A percentile compares a stretch with the other conserved stretches of the same genome.
These are phyloP conservation scores for Lepisosteus oculatus DNA, from an alignment of 2,113 vertebrate genomes.

Conservation along the genomic window DNA sequence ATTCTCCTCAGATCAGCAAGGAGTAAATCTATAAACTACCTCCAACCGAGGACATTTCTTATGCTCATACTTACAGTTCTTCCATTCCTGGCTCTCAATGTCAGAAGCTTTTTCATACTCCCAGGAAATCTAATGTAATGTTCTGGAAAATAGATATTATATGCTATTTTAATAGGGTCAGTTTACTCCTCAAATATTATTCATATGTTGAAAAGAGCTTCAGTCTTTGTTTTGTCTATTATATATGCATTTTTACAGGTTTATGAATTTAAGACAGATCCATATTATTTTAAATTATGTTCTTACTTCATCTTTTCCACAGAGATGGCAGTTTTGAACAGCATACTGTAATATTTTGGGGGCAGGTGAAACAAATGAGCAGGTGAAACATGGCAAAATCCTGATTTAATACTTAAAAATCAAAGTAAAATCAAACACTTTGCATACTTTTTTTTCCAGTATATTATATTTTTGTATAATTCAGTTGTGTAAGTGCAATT, in stretches of 20 bases:
- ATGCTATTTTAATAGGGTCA: constrained; percentile 65
- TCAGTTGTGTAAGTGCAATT: too few relatives aligned
- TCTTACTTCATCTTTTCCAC: constrained; percentile 33
- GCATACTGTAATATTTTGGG: constrained; percentile 55
- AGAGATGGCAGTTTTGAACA: constrained; percentile 58
- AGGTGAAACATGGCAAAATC: too few relatives aligned
- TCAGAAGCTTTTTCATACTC: constrained; percentile 58
- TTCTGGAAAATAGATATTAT: constrained; percentile 49
- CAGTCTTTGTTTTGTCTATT: constrained; percentile 36
- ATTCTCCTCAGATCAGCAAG: constrained; percentile 61
- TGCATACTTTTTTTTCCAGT: too few relatives aligned
- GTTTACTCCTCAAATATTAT: constrained; percentile 71
- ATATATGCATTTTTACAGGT: constrained; percentile 61
- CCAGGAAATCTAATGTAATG: constrained; percentile 68
- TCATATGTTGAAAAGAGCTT: constrained; percentile 60
- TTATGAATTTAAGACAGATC: constrained; percentile 50
- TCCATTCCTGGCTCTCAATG: constrained; percentile 60
- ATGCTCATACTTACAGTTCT: constrained; percentile 45
- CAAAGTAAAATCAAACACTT: too few relatives aligned
- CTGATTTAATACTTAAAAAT: too few relatives aligned
- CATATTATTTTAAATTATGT: constrained; percentile 44
- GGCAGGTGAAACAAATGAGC: constrained; percentile 40
- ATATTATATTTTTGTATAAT: too few relatives aligned
- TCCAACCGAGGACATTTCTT: constrained; percentile 61
- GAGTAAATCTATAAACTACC: constrained; percentile 63